Evolutionary conservation across 2,888 invertebrate genomes (phyloP).

Genomic region (Ganaspis brasiliensis): DNA sequence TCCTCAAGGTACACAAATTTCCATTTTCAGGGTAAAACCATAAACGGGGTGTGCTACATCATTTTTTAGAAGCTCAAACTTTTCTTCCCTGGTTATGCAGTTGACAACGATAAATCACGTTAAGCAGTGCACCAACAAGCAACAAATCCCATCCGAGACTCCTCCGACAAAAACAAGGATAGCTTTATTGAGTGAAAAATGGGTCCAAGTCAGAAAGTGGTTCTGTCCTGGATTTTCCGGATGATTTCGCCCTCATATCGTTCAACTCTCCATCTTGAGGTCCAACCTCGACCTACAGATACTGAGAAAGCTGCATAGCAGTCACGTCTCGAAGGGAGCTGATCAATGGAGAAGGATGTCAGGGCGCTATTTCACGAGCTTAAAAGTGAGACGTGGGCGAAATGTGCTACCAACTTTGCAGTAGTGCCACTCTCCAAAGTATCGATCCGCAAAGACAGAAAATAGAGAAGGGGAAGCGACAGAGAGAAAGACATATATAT

Average conservation of each 20-base stretch:
- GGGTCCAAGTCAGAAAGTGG: constrained; percentile 14
- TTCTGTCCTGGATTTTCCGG: constrained; percentile 23
- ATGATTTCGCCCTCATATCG: background rate
- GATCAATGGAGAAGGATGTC: constrained; percentile 55
- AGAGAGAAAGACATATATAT: too few relatives aligned
- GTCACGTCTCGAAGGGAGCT: constrained; percentile 26
- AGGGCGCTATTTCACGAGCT: constrained; percentile 56
- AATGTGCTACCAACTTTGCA: constrained; percentile 55
- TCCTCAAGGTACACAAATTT: too few relatives aligned
- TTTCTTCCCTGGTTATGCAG: too few relatives aligned
- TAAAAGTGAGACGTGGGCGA: constrained; percentile 59
- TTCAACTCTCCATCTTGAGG: constrained; percentile 3
- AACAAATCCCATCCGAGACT: background rate
- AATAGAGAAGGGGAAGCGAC: background rate
- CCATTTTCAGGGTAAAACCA: too few relatives aligned
- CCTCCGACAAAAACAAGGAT: background rate
- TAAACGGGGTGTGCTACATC: too few relatives aligned
- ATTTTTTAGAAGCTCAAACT: too few relatives aligned
- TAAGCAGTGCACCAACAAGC: background rate
- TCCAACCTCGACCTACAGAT: constrained; percentile 31
- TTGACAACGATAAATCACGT: background rate
- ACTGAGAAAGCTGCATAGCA: constrained; percentile 13
- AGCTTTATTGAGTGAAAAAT: constrained; percentile 32
- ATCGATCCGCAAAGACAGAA: constrained; percentile 49
- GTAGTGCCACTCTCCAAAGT: constrained; percentile 57